Evolutionary conservation across 1,140 invertebrate genomes (phyloP), one percentile per base, ranked within the genome.

Genomic region (Gonatopus flavifemur): DNA sequence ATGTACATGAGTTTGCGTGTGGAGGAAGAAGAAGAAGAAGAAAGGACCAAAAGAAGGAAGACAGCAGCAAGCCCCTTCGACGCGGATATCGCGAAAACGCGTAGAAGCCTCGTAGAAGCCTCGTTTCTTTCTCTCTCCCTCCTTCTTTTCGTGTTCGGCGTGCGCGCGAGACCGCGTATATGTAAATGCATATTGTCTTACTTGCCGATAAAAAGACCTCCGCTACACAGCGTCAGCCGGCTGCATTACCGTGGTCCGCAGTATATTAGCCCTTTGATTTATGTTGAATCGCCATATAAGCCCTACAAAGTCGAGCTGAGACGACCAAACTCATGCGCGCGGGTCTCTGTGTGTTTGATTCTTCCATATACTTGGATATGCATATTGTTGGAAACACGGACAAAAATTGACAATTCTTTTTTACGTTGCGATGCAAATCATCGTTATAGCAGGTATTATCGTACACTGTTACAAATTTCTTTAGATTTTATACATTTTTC

Each of bases 191-290:
- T 74, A 75, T 75, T 75, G 73, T 72, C 70, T 74, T 71, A 73
- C 66, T 64, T 60, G 56, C 57, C 69, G 72, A 75, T 75, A 74
- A 76, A 74, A 74, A 74, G 72, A 70, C 67, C 65, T 62, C 62
- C 69, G 63, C 57, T 55, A 57, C 51, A 28, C 22, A n/a, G n/a
- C n/a, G n/a, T n/a, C n/a, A n/a, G 55, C 60, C 60, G 66, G 64
- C 67, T 67, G 69, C 70, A 69, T 72, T 72, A 71, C 67, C 62
- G 60, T 45, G 41, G 42, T 56, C 57, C 51, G 64, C 62, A 68
- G 69, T 75, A 74, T 73, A 74, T 74, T 75, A 75, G 70, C 67
- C 62, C 72, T 74, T 76, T 75, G 74, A 74, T 75, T 76, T 75
- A 73, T 74, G 55, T 65, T 60, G 58, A 55, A 68, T 66, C 56